phyloP scores from a whole-genome alignment of 2,888 invertebrate species.

The Campoletis raptor region DNA sequence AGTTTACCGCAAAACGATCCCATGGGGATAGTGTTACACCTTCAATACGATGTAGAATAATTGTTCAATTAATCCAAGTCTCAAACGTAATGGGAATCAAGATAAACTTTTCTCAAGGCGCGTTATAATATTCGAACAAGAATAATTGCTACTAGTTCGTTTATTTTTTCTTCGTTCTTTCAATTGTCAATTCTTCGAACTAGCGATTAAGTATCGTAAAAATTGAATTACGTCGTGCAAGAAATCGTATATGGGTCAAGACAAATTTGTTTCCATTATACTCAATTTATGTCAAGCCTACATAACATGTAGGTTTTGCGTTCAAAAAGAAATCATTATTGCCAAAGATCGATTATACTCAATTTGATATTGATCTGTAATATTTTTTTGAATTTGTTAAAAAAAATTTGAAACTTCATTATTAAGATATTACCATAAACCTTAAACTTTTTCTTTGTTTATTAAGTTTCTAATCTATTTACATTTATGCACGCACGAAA shows the following conservation, averaged over 20 bases:
- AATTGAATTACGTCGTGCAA: not conserved
- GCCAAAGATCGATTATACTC: not conserved
- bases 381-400: not conserved
- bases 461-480: not conserved
- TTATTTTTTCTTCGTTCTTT: not conserved
- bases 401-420: not conserved
- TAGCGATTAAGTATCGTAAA: not conserved
- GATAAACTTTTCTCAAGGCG: conserved; percentile 48
- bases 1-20: conserved; percentile 56
- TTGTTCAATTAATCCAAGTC: conserved; percentile 68
- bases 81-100: conserved; percentile 50
- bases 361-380: not conserved
- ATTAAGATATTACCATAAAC: not conserved
- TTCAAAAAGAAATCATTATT: not conserved
- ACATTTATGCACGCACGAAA: not conserved
- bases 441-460: not conserved
- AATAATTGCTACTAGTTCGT: conserved; percentile 36
- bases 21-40: conserved; percentile 66
- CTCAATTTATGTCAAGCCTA: not conserved
- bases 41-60: conserved; percentile 63
- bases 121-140: conserved; percentile 15
- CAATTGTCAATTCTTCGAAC: conserved; percentile 15
- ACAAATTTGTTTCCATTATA: conserved; percentile 7
- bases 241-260: not conserved
- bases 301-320: not conserved